Base-by-base conservation (phyloP, 2,113 vertebrate genomes). In the Malurus elegans region DNA sequence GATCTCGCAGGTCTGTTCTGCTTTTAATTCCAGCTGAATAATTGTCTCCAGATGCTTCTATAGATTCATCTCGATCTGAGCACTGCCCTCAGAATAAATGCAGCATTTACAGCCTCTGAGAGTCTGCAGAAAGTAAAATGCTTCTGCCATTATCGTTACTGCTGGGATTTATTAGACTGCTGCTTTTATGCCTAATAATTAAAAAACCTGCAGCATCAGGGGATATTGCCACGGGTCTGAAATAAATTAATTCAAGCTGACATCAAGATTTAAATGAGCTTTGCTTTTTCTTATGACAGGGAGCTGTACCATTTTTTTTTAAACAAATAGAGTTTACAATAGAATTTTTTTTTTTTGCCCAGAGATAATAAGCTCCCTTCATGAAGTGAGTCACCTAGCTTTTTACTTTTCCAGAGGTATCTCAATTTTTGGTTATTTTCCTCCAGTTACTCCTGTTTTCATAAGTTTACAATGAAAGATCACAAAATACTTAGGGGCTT, bases 171-270 rank as follows among this genome's bases (percentile, higher is more conserved):
- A 94, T 90, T 91, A 95, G 78, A 51, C 60, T 66, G 66, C 47
- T 73, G 79, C 74, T 82, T 95, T 94, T 94, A 86, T 93, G 71
- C 79, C 74, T 93, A 91, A 76, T 94, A 90, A 94, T 94, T 91
- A 75, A 92, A 93, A 89, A 88, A 34, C 14, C 44, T 76, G 71
- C 79, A 83, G 71, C 2, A 2, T 93, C 85, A 48, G 50, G 50
- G 51, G 72, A 83, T 90, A 51, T 66, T 88, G 60, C 88, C 9
- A 1, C n/a, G 44, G 45, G 53, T 72, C 73, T 91, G 34, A 80
- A 75, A 78, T 70, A 72, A 87, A 92, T 93, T 78, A 75, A 88
- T 92, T 85, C 56, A 79, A 89, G 36, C 23, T 86, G 78, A 66
- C 61, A 79, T 79, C 20, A 75, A 36, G 48, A 73, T 87, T 71